These are phyloP conservation scores for Chymomyza procnemis DNA, from an alignment of 2,888 invertebrate genomes.

Conservation along the genomic window DNA sequence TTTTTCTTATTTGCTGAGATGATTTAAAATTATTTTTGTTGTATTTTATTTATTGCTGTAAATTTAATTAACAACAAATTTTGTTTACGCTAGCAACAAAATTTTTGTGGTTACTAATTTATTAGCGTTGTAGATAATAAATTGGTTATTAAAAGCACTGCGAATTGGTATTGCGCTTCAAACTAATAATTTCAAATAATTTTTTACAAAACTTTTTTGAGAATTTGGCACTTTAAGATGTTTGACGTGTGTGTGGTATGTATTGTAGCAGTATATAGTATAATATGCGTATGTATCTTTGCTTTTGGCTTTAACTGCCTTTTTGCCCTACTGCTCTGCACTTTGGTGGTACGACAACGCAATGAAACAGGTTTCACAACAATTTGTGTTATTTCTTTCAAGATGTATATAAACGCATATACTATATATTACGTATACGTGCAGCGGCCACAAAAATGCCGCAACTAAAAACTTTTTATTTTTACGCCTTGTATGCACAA, in stretches of 20 bases:
- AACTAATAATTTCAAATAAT: background rate
- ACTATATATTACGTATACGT: conserved; percentile 35
- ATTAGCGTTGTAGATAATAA: background rate
- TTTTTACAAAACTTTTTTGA: background rate
- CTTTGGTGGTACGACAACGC: conserved; percentile 9
- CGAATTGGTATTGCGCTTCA: background rate
- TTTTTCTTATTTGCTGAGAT: conserved; percentile 25
- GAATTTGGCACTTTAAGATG: background rate
- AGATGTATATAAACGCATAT: background rate
- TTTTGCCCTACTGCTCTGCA: conserved; percentile 15
- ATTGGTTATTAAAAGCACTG: background rate
- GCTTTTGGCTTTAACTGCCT: conserved; percentile 27
- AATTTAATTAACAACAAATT: conserved; percentile 1
- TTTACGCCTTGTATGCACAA: conserved; percentile 7
- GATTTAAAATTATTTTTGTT: conserved; percentile 12
- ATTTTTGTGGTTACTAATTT: background rate
- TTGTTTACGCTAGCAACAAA: conserved; percentile 7
- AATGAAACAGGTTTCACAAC: conserved; percentile 43
- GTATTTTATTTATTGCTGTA: conserved; percentile 12
- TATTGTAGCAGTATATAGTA: background rate
- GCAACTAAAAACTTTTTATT: conserved; percentile 3
- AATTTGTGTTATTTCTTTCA: conserved; percentile 24
- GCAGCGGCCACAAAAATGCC: background rate
- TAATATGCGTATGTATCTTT: conserved; percentile 2
- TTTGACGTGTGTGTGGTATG: background rate